Evolutionary conservation across 2,888 invertebrate species (phyloP), one percentile per base, ranked within the genome.

Genomic region (Hypomecis punctinalis): DNA sequence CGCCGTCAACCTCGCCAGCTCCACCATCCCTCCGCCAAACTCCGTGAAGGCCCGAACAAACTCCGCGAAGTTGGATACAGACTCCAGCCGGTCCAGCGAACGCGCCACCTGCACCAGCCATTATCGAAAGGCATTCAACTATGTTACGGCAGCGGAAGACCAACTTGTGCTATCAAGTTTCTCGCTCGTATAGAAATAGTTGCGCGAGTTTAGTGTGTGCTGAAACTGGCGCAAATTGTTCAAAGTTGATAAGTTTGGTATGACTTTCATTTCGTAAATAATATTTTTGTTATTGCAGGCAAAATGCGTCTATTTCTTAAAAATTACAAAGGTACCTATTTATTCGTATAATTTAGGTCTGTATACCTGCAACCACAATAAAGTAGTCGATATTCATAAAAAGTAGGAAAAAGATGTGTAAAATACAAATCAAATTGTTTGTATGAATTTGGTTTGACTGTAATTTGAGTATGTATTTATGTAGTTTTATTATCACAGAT

Each of bases 11-110:
- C 99, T 97, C 35, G 99, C 99, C 75, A 99, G 93, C 86, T 99
- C 99, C 71, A 99, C 99, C 99, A 99, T 99, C 88, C 99, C 99
- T 33, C 97, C 97, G 46, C 99, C 99, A 87, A 99, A 99, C 87
- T 99, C 98, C 75, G 99, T 98, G 93, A 99, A 99, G 33, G 99
- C 98, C 84, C 98, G 97, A 63, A 99, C 99, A 88, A 99, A 99
- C 91, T 99, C 99, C 57, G 99, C 98, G 84, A 97, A 97, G 91
- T 97, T 97, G 76, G 96, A 96, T 69, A 98, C 97, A 55, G 97
- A 97, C 89, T 97, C 97, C 79, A 98, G 93, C 66, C 97, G 95
- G 76, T 97, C 97, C 81, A 97, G 93, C 78, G 97, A 96, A 75
- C 97, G 95, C 69, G 96, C 96, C 52, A 52, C 52, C 52, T 54